Conservation (phyloP, 2,888 invertebrate genomes). For the Phania funesta region DNA sequence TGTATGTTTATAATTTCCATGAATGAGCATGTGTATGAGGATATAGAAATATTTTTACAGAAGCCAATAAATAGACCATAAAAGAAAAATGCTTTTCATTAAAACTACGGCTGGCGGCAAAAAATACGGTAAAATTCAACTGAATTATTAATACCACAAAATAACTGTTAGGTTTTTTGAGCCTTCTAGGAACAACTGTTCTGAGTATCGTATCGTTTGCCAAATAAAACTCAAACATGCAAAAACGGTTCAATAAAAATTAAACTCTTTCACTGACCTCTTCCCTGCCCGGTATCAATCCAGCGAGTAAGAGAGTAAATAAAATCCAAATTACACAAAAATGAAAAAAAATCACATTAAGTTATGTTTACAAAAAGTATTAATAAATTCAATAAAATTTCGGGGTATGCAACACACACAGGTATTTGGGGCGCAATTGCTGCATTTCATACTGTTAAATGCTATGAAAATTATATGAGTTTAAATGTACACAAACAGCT, state of each 20-base stretch:
- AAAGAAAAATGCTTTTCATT: not conserved
- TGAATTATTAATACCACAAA: conserved; percentile 46
- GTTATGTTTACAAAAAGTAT: conserved; percentile 48
- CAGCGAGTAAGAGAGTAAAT: not conserved
- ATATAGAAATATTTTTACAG: conserved; percentile 23
- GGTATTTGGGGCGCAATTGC: not conserved
- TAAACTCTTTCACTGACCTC: not conserved
- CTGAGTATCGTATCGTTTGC: not conserved
- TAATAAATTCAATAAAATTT: conserved; percentile 58
- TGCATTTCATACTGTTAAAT: not conserved
- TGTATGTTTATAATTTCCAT: conserved; percentile 33
- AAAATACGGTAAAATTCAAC: conserved; percentile 16
- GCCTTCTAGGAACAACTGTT: too few relatives aligned
- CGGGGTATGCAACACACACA: conserved; percentile 28
- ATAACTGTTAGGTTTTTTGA: not conserved
- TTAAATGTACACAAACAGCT: conserved; percentile 41
- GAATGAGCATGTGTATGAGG: not conserved
- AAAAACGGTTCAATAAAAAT: not conserved
- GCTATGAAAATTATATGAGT: too few relatives aligned
- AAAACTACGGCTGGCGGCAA: conserved; percentile 6
- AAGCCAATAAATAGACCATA: not conserved
- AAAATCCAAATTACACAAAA: too few relatives aligned
- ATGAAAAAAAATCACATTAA: not conserved
- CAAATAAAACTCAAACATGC: conserved; percentile 4
- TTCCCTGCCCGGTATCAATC: not conserved